Conservation (phyloP, 2,888 invertebrate genomes). For the Hylaea fasciaria region DNA sequence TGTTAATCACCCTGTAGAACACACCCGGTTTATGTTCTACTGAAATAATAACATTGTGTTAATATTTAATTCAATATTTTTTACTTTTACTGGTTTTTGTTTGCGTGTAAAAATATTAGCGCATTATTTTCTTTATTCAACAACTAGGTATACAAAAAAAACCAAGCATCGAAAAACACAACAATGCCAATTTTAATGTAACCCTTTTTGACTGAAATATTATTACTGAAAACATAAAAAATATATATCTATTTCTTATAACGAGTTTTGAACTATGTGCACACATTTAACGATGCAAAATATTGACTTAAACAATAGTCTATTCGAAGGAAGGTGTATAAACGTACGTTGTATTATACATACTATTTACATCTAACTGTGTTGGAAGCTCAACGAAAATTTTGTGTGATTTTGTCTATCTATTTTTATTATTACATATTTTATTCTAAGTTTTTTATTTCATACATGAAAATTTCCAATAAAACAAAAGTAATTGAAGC, state of each 20-base stretch:
- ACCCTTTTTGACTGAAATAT: slow-evolving; percentile 27
- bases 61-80: not conserved
- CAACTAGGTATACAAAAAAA: no score
- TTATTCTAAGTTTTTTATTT: slow-evolving; percentile 48
- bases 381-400: slow-evolving; percentile 86
- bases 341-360: slow-evolving; percentile 28
- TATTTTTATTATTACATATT: slow-evolving; percentile 54
- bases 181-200: not conserved
- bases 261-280: slow-evolving; percentile 25
- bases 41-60: not conserved
- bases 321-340: slow-evolving; percentile 27
- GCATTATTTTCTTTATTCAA: no score
- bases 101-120: not conserved
- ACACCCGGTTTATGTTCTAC: not conserved
- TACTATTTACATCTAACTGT: slow-evolving; percentile 84
- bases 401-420: slow-evolving; percentile 76
- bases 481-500: slow-evolving; percentile 21
- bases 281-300: slow-evolving; percentile 11
- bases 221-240: slow-evolving; percentile 22
- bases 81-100: not conserved
- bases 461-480: slow-evolving; percentile 37
- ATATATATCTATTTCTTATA: slow-evolving; percentile 10
- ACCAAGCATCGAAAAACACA: not conserved
- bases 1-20: not conserved
- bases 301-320: slow-evolving; percentile 5